phyloP scores from a whole-genome alignment of 2,113 vertebrate species.

The Peromyscus polionotus region DNA sequence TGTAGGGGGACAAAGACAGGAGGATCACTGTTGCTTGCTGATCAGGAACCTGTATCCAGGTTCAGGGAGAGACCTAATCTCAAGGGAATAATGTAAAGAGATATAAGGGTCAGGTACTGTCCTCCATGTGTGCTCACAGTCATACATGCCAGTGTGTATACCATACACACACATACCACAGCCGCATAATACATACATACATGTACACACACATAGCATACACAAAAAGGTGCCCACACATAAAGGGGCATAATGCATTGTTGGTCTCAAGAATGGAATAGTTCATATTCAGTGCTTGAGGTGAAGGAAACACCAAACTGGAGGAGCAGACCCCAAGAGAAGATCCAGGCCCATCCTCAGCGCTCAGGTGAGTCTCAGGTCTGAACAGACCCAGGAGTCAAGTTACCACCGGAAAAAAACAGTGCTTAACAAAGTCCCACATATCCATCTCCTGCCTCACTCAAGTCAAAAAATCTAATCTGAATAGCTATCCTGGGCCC shows the following conservation, averaged over 20 bases:
- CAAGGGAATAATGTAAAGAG: background rate
- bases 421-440: background rate
- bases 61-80: background rate
- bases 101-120: background rate
- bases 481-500: conserved; percentile 28
- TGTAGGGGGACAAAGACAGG: too few species aligned
- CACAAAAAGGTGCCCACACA: background rate
- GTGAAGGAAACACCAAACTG: background rate
- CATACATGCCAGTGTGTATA: background rate
- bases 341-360: background rate
- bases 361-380: background rate
- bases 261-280: background rate
- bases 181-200: background rate
- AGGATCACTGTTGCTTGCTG: background rate
- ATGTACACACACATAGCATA: background rate
- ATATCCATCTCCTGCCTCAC: rapidly evolving
- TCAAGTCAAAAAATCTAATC: conserved; percentile 30
- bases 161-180: background rate
- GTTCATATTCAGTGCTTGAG: background rate
- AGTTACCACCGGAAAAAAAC: background rate
- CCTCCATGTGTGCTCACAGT: background rate
- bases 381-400: background rate
- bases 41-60: background rate
- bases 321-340: background rate
- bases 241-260: background rate